Evolutionary conservation across 2,888 invertebrate genomes (phyloP).

Genomic region (Drosophila multiciliata): DNA sequence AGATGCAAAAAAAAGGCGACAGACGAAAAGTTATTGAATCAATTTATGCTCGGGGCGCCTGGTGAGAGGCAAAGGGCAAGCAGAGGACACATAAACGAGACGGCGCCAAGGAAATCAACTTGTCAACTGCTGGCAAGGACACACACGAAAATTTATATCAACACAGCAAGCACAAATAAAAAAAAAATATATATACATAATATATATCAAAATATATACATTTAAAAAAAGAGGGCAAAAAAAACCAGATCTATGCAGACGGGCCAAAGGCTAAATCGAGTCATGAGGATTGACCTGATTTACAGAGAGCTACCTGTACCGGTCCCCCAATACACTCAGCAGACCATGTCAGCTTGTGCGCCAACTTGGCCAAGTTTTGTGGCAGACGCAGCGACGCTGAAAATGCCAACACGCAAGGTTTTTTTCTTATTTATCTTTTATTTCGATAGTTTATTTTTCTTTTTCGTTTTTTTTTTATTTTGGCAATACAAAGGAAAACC

Average conservation of each 20-base stretch:
- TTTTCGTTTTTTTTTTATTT: slow-evolving; percentile 41
- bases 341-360: background rate
- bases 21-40: slow-evolving; percentile 59
- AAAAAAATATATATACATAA: slow-evolving; percentile 13
- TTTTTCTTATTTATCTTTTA: slow-evolving; percentile 40
- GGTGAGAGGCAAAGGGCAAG: slow-evolving; percentile 58
- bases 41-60: slow-evolving; percentile 52
- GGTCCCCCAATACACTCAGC: background rate
- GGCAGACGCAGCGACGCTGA: slow-evolving; percentile 74
- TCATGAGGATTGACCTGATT: slow-evolving; percentile 64
- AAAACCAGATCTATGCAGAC: slow-evolving; percentile 1
- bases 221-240: slow-evolving; percentile 3
- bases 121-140: slow-evolving; percentile 66
- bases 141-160: slow-evolving; percentile 32
- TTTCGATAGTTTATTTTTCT: slow-evolving; percentile 26
- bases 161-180: slow-evolving; percentile 37
- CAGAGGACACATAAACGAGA: slow-evolving; percentile 56
- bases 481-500: slow-evolving; percentile 76
- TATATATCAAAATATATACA: slow-evolving; percentile 14
- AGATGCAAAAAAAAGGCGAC: slow-evolving; percentile 5
- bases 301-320: slow-evolving; percentile 35
- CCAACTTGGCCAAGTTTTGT: slow-evolving; percentile 57
- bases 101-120: slow-evolving; percentile 76
- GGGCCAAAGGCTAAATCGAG: slow-evolving; percentile 42
- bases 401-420: slow-evolving; percentile 75